phyloP scores from a whole-genome alignment of 2,113 vertebrate genomes.

The Paratilapia polleni region DNA sequence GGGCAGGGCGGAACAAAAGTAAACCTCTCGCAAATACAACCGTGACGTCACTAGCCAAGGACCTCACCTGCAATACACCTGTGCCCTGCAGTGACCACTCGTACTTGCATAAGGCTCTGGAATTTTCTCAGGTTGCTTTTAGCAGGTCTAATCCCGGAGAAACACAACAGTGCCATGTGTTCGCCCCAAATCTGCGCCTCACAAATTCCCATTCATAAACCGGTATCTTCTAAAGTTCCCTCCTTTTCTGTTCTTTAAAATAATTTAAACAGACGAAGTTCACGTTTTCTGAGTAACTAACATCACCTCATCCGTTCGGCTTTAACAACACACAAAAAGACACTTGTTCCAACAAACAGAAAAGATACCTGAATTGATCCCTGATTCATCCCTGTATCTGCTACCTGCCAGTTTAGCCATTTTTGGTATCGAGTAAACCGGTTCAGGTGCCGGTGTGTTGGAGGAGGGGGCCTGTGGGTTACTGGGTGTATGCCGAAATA shows the following conservation, averaged over 20 bases:
- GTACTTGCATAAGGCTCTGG: neutral
- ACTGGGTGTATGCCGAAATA: neutral
- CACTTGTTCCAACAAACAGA: rapidly evolving
- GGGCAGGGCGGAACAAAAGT: neutral
- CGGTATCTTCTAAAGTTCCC: neutral
- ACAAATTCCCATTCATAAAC: neutral
- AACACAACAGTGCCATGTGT: too few species aligned
- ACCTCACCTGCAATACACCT: neutral
- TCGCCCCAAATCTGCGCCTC: neutral
- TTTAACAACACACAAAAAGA: rapidly evolving
- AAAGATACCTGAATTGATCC: neutral
- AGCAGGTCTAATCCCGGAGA: neutral
- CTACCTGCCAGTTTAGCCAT: too few species aligned
- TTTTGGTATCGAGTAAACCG: neutral
- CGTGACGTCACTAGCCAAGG: neutral
- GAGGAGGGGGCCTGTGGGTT: rapidly evolving
- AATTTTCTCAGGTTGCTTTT: too few species aligned
- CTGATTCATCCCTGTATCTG: too few species aligned
- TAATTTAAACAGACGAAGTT: rapidly evolving
- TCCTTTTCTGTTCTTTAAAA: neutral
- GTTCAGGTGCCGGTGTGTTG: neutral
- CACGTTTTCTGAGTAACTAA: too few species aligned
- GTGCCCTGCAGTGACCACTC: neutral
- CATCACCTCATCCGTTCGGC: neutral
- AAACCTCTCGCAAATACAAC: too few species aligned